Conservation (phyloP, 2,888 invertebrate species). For the Cryptops parisi region DNA sequence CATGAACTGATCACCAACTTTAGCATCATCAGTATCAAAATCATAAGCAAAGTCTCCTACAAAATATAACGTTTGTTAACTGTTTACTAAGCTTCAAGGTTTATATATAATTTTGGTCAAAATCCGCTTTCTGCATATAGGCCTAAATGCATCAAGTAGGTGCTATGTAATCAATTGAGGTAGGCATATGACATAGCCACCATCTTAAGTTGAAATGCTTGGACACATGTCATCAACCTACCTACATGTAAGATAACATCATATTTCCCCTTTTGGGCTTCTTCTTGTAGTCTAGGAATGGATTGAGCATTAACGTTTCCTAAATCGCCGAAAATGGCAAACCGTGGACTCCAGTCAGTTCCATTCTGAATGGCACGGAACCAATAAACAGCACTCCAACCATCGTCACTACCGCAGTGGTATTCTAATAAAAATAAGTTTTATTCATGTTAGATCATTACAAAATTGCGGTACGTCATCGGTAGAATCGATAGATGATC, state of each 20-base stretch:
- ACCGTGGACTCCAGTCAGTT: constrained; percentile 55
- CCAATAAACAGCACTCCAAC: constrained; percentile 67
- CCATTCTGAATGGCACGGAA: constrained; percentile 55
- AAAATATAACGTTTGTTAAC: too few species aligned
- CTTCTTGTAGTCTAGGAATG: constrained; percentile 64
- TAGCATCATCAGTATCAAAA: constrained; percentile 63
- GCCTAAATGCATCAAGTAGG: too few species aligned
- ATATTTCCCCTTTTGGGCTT: constrained; percentile 60
- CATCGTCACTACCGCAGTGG: constrained; percentile 37
- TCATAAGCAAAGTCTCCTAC: constrained; percentile 91
- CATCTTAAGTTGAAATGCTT: too few species aligned
- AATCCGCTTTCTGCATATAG: too few species aligned
- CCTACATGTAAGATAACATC: constrained; percentile 72
- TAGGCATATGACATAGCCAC: too few species aligned
- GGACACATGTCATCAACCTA: too few species aligned
- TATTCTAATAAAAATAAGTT: constrained; percentile 25
- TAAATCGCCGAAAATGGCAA: constrained; percentile 88
- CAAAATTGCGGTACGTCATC: neutral
- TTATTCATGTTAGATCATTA: too few species aligned
- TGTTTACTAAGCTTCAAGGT: too few species aligned
- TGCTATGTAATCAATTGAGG: too few species aligned
- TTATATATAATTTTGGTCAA: too few species aligned
- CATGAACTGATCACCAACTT: constrained; percentile 86
- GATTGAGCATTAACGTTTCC: constrained; percentile 84
- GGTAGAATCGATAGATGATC: too few species aligned